Evolutionary conservation across 2,113 vertebrate species (phyloP).

Genomic region (Cygnus buccinator): DNA sequence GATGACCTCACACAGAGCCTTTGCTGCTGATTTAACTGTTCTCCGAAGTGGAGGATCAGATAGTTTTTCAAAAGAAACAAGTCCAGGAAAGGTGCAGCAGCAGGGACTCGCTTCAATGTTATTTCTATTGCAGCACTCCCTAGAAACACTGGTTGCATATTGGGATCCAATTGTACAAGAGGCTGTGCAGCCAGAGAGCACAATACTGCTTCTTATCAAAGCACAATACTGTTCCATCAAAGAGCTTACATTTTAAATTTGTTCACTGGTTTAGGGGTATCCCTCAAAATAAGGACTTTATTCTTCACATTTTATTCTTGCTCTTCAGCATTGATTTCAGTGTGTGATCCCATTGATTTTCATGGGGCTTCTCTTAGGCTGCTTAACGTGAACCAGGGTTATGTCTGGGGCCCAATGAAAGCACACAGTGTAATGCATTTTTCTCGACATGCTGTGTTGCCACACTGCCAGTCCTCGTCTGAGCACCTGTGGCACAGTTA

Average conservation of each 20-base stretch:
- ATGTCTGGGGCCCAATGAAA: not conserved
- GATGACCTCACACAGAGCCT: not conserved
- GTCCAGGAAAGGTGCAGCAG: not conserved
- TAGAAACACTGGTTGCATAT: not conserved
- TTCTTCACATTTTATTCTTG: fast-evolving
- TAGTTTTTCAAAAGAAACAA: not conserved
- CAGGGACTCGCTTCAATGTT: not conserved
- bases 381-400: not conserved
- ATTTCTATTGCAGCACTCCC: not conserved
- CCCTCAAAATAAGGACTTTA: not conserved
- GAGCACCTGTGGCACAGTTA: not conserved
- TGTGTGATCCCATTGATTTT: not conserved
- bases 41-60: not conserved
- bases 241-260: not conserved
- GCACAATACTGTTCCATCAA: not conserved
- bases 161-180: not conserved
- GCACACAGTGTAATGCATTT: not conserved
- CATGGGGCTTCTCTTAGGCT: fast-evolving
- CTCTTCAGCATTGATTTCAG: not conserved
- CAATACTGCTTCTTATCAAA: not conserved
- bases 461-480: not conserved
- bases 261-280: not conserved
- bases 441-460: fast-evolving
- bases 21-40: not conserved
- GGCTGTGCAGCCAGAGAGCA: not conserved